These are phyloP conservation scores for Panagrolaimus sp. DNA, from an alignment of 1,140 invertebrate genomes.

Conservation along the genomic window DNA sequence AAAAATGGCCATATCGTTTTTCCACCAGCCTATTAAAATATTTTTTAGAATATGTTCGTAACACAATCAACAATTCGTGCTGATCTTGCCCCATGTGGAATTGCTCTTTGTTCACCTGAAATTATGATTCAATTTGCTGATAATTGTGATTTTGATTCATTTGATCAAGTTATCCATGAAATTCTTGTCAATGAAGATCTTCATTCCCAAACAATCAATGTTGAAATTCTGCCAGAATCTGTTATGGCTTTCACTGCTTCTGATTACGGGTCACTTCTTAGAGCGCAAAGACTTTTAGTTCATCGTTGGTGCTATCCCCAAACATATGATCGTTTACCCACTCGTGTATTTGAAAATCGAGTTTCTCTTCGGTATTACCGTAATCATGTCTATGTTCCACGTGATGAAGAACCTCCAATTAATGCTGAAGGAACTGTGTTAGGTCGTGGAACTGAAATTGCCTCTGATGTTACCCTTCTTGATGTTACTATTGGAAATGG, in stretches of 20 bases:
- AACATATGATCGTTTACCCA: neutral
- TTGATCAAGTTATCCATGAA: neutral
- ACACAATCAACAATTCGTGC: neutral
- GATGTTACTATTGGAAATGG: neutral
- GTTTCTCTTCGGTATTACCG: neutral
- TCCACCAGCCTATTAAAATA: too few species aligned
- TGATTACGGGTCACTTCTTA: constrained; percentile 3
- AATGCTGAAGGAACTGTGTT: constrained; percentile 10
- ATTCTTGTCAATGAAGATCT: neutral
- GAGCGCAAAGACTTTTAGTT: neutral
- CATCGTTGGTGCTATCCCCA: constrained; percentile 14
- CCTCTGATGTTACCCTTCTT: neutral
- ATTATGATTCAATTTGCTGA: neutral
- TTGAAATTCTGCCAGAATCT: neutral
- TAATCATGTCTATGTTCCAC: constrained; percentile 6
- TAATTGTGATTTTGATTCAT: neutral
- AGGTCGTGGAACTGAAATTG: neutral
- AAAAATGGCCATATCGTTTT: too few species aligned
- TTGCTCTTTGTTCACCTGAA: neutral
- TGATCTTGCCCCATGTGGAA: constrained; percentile 4
- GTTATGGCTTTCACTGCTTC: constrained; percentile 2
- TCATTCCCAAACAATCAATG: neutral
- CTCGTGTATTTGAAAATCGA: neutral
- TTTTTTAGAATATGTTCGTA: neutral
- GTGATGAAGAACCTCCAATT: neutral